These are phyloP conservation scores for Geophilus truncorum DNA, from an alignment of 2,888 invertebrate genomes.

Conservation along the genomic window DNA sequence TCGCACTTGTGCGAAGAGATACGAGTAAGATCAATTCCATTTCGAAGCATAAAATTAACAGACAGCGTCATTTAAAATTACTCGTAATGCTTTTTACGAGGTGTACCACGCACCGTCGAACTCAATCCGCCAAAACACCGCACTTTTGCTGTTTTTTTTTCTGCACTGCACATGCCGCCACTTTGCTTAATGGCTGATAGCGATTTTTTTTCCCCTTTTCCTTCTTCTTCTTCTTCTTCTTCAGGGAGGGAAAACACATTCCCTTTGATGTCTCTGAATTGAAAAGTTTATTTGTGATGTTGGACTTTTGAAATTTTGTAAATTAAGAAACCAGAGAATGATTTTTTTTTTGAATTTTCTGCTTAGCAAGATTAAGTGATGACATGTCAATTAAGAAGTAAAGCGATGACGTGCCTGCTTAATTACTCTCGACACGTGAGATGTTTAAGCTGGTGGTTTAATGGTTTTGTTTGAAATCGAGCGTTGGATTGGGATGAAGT, in stretches of 20 bases:
- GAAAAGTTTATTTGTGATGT: not conserved
- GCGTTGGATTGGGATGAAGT: not conserved
- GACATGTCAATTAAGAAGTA: not conserved
- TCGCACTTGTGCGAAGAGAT: conserved; percentile 4
- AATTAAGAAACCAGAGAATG: too few relatives aligned
- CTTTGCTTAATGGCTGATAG: conserved; percentile 20
- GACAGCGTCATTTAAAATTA: conserved; percentile 35
- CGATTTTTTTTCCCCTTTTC: not conserved
- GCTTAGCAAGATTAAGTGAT: too few relatives aligned
- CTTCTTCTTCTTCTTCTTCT: not conserved
- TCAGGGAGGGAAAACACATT: not conserved
- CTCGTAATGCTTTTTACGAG: conserved; percentile 33
- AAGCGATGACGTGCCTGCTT: not conserved
- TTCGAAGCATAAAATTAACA: conserved; percentile 33
- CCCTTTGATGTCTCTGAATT: not conserved
- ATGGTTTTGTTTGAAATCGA: not conserved
- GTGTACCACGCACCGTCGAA: conserved; percentile 28
- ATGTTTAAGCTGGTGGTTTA: not conserved
- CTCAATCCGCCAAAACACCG: conserved; percentile 16
- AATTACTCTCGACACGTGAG: too few relatives aligned
- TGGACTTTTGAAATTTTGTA: not conserved
- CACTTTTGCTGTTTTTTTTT: not conserved
- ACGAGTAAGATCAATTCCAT: conserved; percentile 30
- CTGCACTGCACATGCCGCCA: not conserved
- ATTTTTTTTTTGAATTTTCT: too few relatives aligned